A percentile compares a stretch with the other conserved stretches of the same genome.
Evolutionary conservation across 1,140 invertebrate genomes (phyloP).

Genomic region (Lepidurus couesii): DNA sequence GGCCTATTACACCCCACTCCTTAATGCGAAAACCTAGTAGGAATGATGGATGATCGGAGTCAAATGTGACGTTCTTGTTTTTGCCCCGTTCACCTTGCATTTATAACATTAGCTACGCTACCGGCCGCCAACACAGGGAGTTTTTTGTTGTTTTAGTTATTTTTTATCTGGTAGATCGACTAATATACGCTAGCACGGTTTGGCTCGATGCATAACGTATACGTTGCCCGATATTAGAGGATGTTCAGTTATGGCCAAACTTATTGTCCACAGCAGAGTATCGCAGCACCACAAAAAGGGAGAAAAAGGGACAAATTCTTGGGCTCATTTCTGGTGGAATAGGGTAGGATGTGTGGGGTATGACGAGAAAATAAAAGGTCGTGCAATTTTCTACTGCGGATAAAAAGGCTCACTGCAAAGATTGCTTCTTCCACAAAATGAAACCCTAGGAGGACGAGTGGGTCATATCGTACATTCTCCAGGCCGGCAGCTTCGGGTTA

Average conservation of each 20-base stretch:
- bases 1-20: not conserved
- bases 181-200: not conserved
- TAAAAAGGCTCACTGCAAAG: constrained; percentile 4
- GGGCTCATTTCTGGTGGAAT: not conserved
- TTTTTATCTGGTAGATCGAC: not conserved
- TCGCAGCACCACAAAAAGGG: not conserved
- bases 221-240: not conserved
- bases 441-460: not conserved
- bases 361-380: constrained; percentile 19
- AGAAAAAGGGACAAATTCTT: not conserved
- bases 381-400: constrained; percentile 18
- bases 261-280: not conserved
- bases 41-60: not conserved
- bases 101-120: not conserved
- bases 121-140: not conserved
- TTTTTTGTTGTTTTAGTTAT: not conserved
- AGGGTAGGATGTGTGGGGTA: not conserved
- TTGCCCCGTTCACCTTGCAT: not conserved
- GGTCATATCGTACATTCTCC: not conserved
- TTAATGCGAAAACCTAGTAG: not conserved
- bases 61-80: not conserved
- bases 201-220: not conserved
- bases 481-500: not conserved
- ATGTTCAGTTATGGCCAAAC: not conserved
- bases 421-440: constrained; percentile 16